Evolutionary conservation across 2,888 invertebrate genomes (phyloP).

Genomic region (Ametastegia equiseti): DNA sequence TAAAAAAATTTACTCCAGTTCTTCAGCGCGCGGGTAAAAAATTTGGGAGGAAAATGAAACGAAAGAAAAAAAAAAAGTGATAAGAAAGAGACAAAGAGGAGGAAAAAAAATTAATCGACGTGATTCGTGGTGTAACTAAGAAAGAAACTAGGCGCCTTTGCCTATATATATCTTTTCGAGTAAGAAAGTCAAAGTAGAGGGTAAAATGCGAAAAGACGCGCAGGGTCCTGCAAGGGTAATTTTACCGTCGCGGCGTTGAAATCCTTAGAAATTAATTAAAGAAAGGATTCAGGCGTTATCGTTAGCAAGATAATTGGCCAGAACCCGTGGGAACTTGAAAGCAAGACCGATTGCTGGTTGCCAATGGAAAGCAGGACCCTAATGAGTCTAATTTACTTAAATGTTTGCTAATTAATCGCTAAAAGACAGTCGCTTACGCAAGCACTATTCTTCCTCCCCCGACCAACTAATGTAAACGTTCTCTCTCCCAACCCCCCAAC

Average conservation of each 20-base stretch:
- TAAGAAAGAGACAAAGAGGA: too few relatives aligned
- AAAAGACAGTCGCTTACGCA: slow-evolving; percentile 42
- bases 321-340: slow-evolving; percentile 35
- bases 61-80: neutral
- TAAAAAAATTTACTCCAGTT: too few relatives aligned
- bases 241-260: slow-evolving; percentile 22
- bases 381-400: slow-evolving; percentile 47
- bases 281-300: slow-evolving; percentile 44
- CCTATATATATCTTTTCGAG: neutral
- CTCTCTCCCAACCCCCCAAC: neutral
- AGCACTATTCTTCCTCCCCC: neutral
- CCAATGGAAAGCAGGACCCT: slow-evolving; percentile 38
- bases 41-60: too few relatives aligned
- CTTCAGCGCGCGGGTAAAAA: too few relatives aligned
- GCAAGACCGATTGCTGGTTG: slow-evolving; percentile 41
- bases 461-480: too few relatives aligned
- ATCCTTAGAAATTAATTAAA: slow-evolving; percentile 46
- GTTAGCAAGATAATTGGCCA: slow-evolving; percentile 46
- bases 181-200: slow-evolving; percentile 26
- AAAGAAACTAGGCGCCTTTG: neutral
- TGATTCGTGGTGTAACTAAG: neutral
- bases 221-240: neutral
- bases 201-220: neutral
- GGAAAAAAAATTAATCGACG: neutral
- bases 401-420: slow-evolving; percentile 47